Conservation (phyloP, 2,888 invertebrate species). For the Trichacis sp. region DNA sequence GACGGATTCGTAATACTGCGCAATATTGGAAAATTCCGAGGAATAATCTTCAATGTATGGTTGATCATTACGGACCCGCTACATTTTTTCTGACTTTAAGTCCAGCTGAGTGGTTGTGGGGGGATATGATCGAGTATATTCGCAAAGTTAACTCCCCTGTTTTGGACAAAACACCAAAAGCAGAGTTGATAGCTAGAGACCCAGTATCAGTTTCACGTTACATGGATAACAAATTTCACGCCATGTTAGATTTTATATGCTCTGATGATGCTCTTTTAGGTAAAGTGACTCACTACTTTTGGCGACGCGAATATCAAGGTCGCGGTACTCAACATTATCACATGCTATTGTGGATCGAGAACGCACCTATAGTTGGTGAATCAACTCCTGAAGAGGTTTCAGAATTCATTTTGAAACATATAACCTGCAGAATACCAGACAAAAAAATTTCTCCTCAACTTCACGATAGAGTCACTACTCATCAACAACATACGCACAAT, state of each 20-base stretch:
- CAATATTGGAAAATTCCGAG: slow-evolving; percentile 43
- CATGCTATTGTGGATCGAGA: slow-evolving; percentile 52
- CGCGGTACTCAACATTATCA: slow-evolving; percentile 47
- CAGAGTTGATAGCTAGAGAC: slow-evolving; percentile 54
- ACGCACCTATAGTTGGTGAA: slow-evolving; percentile 45
- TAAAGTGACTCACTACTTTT: slow-evolving; percentile 47
- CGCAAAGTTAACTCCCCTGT: slow-evolving; percentile 46
- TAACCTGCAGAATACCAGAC: slow-evolving; percentile 44
- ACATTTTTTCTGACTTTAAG: slow-evolving; percentile 50
- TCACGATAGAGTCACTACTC: slow-evolving; percentile 25
- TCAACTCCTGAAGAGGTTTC: slow-evolving; percentile 47
- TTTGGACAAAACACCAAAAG: slow-evolving; percentile 33
- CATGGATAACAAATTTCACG: slow-evolving; percentile 54
- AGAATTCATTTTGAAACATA: slow-evolving; percentile 47
- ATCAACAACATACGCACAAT: slow-evolving; percentile 47
- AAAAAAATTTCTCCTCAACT: slow-evolving; percentile 37
- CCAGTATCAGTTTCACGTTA: slow-evolving; percentile 54
- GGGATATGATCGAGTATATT: slow-evolving; percentile 49
- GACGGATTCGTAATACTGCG: slow-evolving; percentile 41
- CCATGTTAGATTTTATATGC: slow-evolving; percentile 51
- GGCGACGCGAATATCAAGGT: slow-evolving; percentile 49
- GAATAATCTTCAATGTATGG: slow-evolving; percentile 45
- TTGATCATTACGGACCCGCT: slow-evolving; percentile 46
- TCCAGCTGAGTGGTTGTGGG: slow-evolving; percentile 50
- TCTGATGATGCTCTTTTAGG: slow-evolving; percentile 41